A percentile compares a stretch with the other conserved stretches of the same genome.
phyloP scores from a whole-genome alignment of 2,113 vertebrate genomes.

The Naja naja region DNA sequence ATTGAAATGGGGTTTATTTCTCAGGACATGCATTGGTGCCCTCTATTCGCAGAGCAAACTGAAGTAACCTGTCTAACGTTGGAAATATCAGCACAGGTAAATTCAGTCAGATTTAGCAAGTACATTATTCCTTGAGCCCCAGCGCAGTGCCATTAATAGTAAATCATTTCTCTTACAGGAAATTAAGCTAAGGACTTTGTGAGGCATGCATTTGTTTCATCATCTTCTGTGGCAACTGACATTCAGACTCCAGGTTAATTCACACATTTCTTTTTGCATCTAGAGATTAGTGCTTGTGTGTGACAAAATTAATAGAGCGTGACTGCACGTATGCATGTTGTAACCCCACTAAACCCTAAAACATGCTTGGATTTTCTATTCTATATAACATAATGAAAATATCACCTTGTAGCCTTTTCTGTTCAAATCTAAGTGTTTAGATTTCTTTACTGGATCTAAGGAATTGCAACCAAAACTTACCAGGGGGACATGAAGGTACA shows the following conservation, averaged over 20 bases:
- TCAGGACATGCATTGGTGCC: neutral
- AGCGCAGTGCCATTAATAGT: neutral
- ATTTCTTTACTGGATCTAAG: neutral
- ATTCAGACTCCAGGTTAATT: neutral
- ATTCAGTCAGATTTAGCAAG: neutral
- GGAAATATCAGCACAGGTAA: neutral
- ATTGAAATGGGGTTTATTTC: neutral
- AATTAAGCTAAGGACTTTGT: neutral
- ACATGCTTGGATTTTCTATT: neutral
- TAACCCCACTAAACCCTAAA: neutral
- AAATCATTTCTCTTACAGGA: neutral
- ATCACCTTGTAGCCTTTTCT: neutral
- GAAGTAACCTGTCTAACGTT: neutral
- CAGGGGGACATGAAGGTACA: neutral
- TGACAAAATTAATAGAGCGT: neutral
- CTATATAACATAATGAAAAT: neutral
- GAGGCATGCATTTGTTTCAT: neutral
- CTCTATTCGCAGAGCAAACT: neutral
- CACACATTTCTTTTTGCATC: neutral
- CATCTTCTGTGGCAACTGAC: neutral
- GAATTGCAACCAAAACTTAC: neutral
- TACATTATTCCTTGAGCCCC: neutral
- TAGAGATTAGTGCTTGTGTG: neutral
- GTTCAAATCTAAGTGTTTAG: neutral
- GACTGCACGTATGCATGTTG: neutral